Evolutionary conservation across 2,888 invertebrate genomes (phyloP), one percentile per base, ranked within the genome.

Genomic region (Ophioninae sp.): DNA sequence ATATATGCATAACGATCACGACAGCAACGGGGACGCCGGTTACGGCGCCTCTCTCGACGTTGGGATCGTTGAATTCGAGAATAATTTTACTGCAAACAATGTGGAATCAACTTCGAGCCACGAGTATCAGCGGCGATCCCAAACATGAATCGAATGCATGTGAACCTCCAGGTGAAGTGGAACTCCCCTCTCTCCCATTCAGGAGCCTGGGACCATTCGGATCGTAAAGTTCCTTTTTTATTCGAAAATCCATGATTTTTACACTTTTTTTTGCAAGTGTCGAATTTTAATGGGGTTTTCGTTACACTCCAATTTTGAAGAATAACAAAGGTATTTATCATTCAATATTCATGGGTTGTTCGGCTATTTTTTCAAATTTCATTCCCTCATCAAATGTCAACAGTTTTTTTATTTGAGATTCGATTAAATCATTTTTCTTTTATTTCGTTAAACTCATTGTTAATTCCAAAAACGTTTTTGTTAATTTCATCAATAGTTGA

Each of bases 81-180:
- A 88, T 87, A 87, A 89, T 89, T 90, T 88, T 85, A 88, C 83
- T 85, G 85, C 86, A 85, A 86, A 88, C 89, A 88, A 87, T 88
- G 86, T 87, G 84, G 86, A 89, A 89, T 89, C 85, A 87, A 90
- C 87, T 88, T 71, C 83, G 63, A 71, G 85, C 85, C 63, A 76
- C 77, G 79, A 76, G 82, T 83, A 85, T 77, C 71, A 73, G 61
- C 44, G 64, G 59, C 13, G 61, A 51, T 72, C 59, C 65, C 10
- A n/a, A 17, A 39, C 20, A 69, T 77, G 30, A n/a, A 58, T 64
- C 37, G 59, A 37, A 56, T 56, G 39, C 64, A 41, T 23, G 61
- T 51, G 51, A 37, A 65, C 23, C 2, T 64, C 20, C 17, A 61
- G 30, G 58, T 51, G 44, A 65, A 59, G 23, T 76, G 59, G 2